Evolutionary conservation across 1,140 invertebrate genomes (phyloP).

Genomic region (Drosophila carrolli): DNA sequence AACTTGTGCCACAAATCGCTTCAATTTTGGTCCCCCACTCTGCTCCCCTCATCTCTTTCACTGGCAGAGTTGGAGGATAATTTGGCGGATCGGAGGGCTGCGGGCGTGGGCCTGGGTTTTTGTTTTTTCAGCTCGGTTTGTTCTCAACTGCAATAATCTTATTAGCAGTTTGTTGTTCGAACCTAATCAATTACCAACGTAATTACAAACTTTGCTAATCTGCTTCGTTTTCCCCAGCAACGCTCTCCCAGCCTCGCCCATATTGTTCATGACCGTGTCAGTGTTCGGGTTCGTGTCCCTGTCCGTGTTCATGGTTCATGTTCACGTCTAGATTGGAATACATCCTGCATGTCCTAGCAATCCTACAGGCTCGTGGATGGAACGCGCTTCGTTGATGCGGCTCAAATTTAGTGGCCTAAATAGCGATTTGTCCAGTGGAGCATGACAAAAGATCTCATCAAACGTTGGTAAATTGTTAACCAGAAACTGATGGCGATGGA

Average conservation of each 20-base stretch:
- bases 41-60: background rate
- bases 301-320: conserved; percentile 31
- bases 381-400: conserved; percentile 29
- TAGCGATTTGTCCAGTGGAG: conserved; percentile 47
- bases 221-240: conserved; percentile 63
- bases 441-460: conserved; percentile 49
- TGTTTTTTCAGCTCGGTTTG: conserved; percentile 82
- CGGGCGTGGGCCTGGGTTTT: conserved; percentile 36
- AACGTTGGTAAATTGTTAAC: conserved; percentile 41
- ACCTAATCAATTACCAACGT: conserved; percentile 85
- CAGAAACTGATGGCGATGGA: conserved; percentile 4
- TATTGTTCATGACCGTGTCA: conserved; percentile 21
- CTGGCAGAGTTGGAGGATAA: conserved; percentile 23
- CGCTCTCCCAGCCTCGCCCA: conserved; percentile 3
- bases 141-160: conserved; percentile 84
- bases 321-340: conserved; percentile 46
- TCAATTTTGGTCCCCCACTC: conserved; percentile 67
- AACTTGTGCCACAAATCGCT: conserved; percentile 77
- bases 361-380: conserved; percentile 13
- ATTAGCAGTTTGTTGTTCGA: conserved; percentile 85
- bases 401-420: conserved; percentile 50
- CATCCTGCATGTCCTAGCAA: conserved; percentile 25
- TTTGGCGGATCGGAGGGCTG: conserved; percentile 23
- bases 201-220: conserved; percentile 85
- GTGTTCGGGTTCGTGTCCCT: conserved; percentile 14